Conservation (phyloP, 2,113 vertebrate genomes). For the Daphoenositta chrysoptera region DNA sequence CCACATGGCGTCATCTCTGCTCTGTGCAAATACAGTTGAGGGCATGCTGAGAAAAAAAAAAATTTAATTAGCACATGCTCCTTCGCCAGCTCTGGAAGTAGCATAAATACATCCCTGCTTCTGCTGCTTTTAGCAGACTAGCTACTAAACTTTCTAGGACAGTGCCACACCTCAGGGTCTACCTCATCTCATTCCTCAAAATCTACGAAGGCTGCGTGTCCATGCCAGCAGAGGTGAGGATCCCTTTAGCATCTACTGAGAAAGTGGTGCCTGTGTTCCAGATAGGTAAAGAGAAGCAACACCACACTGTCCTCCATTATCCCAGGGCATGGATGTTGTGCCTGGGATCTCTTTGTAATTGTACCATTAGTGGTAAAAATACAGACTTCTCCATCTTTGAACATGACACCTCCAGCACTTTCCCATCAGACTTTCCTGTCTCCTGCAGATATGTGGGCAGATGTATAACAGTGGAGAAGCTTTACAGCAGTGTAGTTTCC, state of each 20-base stretch:
- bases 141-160: neutral
- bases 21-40: neutral
- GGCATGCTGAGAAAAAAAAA: neutral
- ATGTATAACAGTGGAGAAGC: neutral
- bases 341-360: neutral
- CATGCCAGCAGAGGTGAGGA: neutral
- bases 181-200: neutral
- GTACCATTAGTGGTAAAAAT: neutral
- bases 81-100: neutral
- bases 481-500: neutral
- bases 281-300: neutral
- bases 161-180: neutral
- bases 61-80: neutral
- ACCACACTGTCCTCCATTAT: neutral
- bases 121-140: neutral
- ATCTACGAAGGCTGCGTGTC: neutral
- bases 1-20: constrained; percentile 44
- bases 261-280: neutral
- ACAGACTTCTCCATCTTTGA: neutral
- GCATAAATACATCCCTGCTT: neutral
- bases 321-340: rapidly evolving
- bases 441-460: neutral
- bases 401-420: rapidly evolving
- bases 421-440: neutral
- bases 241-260: neutral